phyloP scores from a whole-genome alignment of 2,113 vertebrate genomes.

The Dromiciops gliroides region DNA sequence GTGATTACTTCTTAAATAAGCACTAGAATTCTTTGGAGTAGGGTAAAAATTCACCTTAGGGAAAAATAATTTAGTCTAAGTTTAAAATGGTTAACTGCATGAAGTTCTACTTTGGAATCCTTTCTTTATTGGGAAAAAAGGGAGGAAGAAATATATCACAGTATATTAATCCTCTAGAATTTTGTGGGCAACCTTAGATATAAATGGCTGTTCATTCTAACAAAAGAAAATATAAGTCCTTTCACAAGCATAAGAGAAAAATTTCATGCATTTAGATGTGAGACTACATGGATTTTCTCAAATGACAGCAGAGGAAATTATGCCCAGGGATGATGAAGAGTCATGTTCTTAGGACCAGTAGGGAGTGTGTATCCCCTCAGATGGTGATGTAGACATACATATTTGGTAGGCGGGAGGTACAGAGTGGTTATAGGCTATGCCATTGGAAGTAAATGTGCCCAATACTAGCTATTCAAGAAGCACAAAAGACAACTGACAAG shows the following conservation, averaged over 20 bases:
- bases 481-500: background rate
- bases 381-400: background rate
- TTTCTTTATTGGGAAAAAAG: background rate
- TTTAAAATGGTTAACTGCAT: background rate
- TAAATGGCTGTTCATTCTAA: background rate
- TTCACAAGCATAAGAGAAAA: background rate
- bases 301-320: background rate
- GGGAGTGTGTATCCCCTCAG: background rate
- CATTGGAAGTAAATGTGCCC: background rate
- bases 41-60: background rate
- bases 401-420: background rate
- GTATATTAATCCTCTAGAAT: background rate
- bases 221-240: background rate
- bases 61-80: background rate
- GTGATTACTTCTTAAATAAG: background rate
- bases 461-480: background rate
- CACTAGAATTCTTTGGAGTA: background rate
- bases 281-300: background rate
- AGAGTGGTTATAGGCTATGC: background rate
- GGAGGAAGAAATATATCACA: background rate
- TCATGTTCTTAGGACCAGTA: background rate
- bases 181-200: background rate
- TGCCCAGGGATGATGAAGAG: background rate
- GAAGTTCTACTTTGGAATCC: background rate
- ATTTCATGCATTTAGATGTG: background rate